Evolutionary conservation across 2,113 vertebrate species (phyloP), one percentile per base, ranked within the genome.

Genomic region (Rhynchomys soricoides): DNA sequence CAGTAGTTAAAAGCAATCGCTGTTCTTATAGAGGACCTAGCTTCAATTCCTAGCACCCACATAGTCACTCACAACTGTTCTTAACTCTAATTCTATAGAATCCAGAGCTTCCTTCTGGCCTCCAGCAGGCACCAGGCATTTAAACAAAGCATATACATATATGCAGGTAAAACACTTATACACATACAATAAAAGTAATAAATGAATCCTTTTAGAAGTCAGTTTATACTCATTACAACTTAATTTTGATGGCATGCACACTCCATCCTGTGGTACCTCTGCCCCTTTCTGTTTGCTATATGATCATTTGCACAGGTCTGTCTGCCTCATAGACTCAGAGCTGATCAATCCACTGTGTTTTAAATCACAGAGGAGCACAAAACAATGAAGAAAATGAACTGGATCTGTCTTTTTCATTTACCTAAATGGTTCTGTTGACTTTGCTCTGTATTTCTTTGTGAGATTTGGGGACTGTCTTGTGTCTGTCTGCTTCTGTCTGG

Each of bases 181-280:
- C 24, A 29, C 12, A 43, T 83, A 83, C 29, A 59, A 83, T 83
- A 62, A 62, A 62, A 82, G n/a, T 37, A 79, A 79, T 34, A n/a
- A n/a, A 82, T 6, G 55, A 43, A 16, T 26, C n/a, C 8, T 62
- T 62, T 29, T 16, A 62, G 62, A 93, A 88, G 55, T 95, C 40
- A 3, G 75, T 91, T 93, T 83, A 37, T 37, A 71, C 85, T 91
- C 70, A 87, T 45, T 70, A 16, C 59, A 90, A 83, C 45, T 79
- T 95, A 93, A 89, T 91, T 97, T 93, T 57, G 90, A 85, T 91
- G 75, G 16, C 68, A 74, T 43, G 12, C 64, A 78, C 83, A 90
- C 34, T 73, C 70, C 59, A 66, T 66, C 66, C 34, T 19, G 52
- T 9, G 52, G 34, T 73, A 73, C 48, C 40, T 55, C 43, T 90